These are phyloP conservation scores for Erpobdella octoculata DNA, from an alignment of 2,888 invertebrate genomes.

Conservation along the genomic window DNA sequence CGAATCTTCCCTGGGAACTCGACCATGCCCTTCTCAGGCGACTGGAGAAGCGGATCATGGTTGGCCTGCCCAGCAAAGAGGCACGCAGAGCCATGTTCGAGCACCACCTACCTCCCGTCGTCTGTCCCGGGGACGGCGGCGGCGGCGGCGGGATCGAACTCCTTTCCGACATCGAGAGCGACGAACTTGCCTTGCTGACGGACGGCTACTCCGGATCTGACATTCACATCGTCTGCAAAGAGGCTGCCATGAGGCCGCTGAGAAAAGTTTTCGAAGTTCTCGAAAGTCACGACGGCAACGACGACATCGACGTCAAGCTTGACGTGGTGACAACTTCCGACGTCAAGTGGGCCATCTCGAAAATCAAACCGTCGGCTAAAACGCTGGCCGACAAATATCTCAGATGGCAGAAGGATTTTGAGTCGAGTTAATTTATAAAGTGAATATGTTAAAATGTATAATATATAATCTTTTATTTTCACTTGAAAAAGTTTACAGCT, in stretches of 20 bases:
- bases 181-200: conserved; percentile 56
- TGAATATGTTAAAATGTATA: too few relatives aligned
- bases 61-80: conserved; percentile 66
- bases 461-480: too few relatives aligned
- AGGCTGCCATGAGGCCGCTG: conserved; percentile 74
- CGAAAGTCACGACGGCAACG: conserved; percentile 51
- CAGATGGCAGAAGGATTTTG: conserved; percentile 51
- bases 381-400: conserved; percentile 47
- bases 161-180: conserved; percentile 53
- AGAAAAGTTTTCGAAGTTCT: conserved; percentile 60
- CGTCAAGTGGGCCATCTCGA: conserved; percentile 47
- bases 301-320: conserved; percentile 44
- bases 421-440: conserved; percentile 44
- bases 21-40: conserved; percentile 78
- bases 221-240: conserved; percentile 75
- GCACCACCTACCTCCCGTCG: conserved; percentile 52
- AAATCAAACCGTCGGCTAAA: conserved; percentile 51
- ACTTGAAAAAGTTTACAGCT: too few relatives aligned
- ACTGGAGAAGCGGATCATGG: conserved; percentile 75
- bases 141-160: conserved; percentile 53
- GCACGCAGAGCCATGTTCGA: conserved; percentile 66
- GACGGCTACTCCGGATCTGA: conserved; percentile 81
- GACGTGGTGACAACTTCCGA: conserved; percentile 50
- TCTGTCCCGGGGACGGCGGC: conserved; percentile 40
- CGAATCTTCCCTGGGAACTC: conserved; percentile 87